Evolutionary conservation across 2,113 vertebrate species (phyloP).

Genomic region (Bolborhynchus lineola): DNA sequence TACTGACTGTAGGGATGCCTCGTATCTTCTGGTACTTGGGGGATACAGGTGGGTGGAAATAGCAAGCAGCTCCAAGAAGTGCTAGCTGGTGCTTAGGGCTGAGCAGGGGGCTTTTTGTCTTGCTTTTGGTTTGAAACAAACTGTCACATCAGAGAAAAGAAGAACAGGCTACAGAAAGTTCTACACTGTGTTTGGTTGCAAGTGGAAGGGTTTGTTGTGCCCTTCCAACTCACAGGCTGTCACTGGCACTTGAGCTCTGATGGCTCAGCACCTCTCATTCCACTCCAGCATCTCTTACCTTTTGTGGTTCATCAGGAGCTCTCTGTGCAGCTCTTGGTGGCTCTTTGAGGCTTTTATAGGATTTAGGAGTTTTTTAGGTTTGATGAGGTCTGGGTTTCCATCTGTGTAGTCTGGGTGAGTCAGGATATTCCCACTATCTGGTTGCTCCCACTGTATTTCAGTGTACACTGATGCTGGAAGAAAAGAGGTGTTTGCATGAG

Average conservation of each 20-base stretch:
- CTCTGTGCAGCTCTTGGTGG: slow-evolving; percentile 87
- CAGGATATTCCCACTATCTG: slow-evolving; percentile 73
- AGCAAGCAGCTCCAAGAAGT: neutral
- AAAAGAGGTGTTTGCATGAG: neutral
- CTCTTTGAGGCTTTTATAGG: slow-evolving; percentile 85
- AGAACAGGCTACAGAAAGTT: neutral
- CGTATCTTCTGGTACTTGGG: neutral
- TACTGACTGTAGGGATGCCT: neutral
- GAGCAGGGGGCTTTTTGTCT: accelerated
- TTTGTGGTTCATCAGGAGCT: slow-evolving; percentile 87
- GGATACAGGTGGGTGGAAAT: neutral
- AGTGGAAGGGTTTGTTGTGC: neutral
- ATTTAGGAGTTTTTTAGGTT: slow-evolving; percentile 86
- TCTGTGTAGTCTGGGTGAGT: slow-evolving; percentile 79
- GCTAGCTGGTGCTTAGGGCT: neutral
- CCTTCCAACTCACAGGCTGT: neutral
- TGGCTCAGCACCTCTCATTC: neutral
- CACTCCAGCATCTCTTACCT: slow-evolving; percentile 67
- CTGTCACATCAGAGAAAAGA: neutral
- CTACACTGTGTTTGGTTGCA: neutral
- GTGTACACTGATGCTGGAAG: slow-evolving; percentile 83
- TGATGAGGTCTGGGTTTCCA: slow-evolving; percentile 85
- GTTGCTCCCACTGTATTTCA: slow-evolving; percentile 79
- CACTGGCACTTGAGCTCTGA: neutral
- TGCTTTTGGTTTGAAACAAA: neutral